Conservation (phyloP, 1,140 invertebrate species). For the Pteromalus puparum region DNA sequence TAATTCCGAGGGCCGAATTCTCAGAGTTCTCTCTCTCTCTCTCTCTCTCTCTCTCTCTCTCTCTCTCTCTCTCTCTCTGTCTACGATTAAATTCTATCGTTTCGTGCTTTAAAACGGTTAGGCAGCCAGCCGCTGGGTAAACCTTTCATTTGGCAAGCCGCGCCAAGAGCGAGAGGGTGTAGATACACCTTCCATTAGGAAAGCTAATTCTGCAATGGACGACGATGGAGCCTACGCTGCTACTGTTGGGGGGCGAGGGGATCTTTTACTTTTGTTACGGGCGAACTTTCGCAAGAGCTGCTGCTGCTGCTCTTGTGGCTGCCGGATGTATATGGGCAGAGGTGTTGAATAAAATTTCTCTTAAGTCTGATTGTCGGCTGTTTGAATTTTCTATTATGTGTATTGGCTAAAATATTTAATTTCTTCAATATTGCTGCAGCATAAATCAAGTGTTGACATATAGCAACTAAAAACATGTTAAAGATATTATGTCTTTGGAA, state of each 20-base stretch:
- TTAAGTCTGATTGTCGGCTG: not conserved
- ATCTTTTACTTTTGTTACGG: slow-evolving; percentile 25
- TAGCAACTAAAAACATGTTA: too few species aligned
- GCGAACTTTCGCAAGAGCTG: not conserved
- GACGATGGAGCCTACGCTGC: not conserved
- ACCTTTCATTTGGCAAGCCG: slow-evolving; percentile 45
- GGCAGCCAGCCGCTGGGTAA: slow-evolving; percentile 17
- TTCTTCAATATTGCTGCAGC: too few species aligned
- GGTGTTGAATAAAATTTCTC: not conserved
- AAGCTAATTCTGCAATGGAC: slow-evolving; percentile 41
- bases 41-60: not conserved
- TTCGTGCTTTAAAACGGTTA: slow-evolving; percentile 49
- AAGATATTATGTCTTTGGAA: too few species aligned
- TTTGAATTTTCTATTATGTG: too few species aligned
- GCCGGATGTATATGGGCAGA: not conserved
- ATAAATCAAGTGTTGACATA: too few species aligned
- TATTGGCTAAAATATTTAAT: too few species aligned
- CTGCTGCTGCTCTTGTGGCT: too few species aligned
- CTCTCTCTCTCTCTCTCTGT: not conserved
- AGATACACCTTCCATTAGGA: slow-evolving; percentile 42
- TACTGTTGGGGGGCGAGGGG: too few species aligned
- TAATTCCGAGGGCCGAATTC: slow-evolving; percentile 37
- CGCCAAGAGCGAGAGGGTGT: not conserved
- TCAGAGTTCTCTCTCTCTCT: slow-evolving; percentile 38
- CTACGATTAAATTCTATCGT: slow-evolving; percentile 49